Conservation (phyloP, 2,113 vertebrate species). For the Phalacrocorax aristotelis region DNA sequence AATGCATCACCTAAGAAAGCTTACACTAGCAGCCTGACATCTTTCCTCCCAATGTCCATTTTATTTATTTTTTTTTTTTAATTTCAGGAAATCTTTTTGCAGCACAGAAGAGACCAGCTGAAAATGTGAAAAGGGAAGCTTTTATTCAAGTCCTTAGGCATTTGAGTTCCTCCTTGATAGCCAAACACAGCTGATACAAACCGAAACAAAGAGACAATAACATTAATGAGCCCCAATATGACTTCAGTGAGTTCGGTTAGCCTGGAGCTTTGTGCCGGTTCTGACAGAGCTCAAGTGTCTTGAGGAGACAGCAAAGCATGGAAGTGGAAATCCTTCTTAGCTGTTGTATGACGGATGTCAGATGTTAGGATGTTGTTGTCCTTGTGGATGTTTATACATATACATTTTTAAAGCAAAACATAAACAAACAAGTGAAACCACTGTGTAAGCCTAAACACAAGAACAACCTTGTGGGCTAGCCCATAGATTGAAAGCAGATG, state of each 20-base stretch:
- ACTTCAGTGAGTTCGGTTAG: not conserved
- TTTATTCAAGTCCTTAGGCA: not conserved
- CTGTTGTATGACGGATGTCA: constrained; percentile 27
- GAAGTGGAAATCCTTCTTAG: constrained; percentile 5
- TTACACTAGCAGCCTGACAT: not conserved
- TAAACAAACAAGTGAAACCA: constrained; percentile 71
- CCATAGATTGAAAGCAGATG: constrained; percentile 80
- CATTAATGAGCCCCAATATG: not conserved
- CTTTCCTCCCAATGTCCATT: not conserved
- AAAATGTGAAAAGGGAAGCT: rapidly evolving
- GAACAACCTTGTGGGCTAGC: constrained; percentile 55
- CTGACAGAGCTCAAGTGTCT: not conserved
- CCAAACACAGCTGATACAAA: not conserved
- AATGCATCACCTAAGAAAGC: not conserved
- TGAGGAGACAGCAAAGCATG: not conserved
- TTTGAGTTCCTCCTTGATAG: not conserved
- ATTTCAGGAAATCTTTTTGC: not conserved
- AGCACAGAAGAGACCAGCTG: not conserved
- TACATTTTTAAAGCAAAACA: constrained; percentile 62
- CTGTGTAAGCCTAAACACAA: constrained; percentile 42
- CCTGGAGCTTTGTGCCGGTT: not conserved
- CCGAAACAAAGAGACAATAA: not conserved
- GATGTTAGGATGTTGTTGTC: constrained; percentile 47
- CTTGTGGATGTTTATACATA: constrained; percentile 61
- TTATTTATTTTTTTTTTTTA: too few species aligned